A percentile compares a stretch with the other conserved stretches of the same genome.
phyloP scores from a whole-genome alignment of 2,797 vertebrate genomes.

The Luscinia megarhynchos region DNA sequence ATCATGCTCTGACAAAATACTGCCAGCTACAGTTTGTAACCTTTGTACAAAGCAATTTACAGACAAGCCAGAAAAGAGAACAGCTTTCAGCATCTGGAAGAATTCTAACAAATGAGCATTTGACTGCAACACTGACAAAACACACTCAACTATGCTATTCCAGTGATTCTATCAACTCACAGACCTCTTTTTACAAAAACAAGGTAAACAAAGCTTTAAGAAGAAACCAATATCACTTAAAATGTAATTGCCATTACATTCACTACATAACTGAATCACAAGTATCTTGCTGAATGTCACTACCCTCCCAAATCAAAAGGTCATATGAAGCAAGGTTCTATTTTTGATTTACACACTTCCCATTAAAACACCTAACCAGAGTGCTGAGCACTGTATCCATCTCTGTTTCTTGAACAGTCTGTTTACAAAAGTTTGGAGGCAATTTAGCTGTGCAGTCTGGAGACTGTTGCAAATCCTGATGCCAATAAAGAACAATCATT shows the following conservation, averaged over 20 bases:
- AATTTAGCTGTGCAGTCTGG: neutral
- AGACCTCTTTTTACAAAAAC: neutral
- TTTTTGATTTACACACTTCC: neutral
- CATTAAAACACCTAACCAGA: neutral
- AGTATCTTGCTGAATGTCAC: neutral
- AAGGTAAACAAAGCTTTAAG: neutral
- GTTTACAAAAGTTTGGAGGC: neutral
- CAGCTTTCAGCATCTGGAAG: neutral
- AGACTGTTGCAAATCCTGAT: neutral
- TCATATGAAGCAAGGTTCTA: neutral
- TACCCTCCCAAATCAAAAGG: neutral
- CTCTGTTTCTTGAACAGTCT: neutral
- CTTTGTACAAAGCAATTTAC: neutral
- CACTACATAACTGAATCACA: neutral
- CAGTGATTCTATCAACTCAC: neutral
- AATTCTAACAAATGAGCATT: neutral
- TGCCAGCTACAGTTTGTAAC: neutral
- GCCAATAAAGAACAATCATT: neutral
- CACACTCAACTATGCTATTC: neutral
- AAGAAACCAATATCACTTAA: neutral
- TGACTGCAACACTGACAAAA: neutral
- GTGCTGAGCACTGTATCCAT: neutral
- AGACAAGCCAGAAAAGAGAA: neutral
- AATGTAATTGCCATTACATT: neutral
- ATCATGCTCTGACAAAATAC: neutral